Base-by-base conservation (phyloP, 2,888 invertebrate species). In the Plutella xylostella region DNA sequence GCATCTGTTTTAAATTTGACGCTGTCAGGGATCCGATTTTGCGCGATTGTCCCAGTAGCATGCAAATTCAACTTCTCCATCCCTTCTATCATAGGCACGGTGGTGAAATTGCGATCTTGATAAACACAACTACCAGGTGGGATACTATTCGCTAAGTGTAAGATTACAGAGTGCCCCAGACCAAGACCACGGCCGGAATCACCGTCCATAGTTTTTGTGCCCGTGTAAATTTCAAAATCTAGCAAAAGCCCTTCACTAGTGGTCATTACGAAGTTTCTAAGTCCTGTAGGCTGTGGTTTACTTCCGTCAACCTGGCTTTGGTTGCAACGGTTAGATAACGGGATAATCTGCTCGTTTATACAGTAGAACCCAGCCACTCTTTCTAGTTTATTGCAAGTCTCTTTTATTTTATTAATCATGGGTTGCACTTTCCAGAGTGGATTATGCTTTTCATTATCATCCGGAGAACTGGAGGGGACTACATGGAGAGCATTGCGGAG, bases 61-160 rank as follows among this genome's bases (percentile, higher is more conserved):
- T 48, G 48, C 12, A 45, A 11, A 11, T 35, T 22, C 14, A 19
- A 11, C 30, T 42, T 15, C 9, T 37, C 12, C 34, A 48, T 15
- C 30, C 37, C 35, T 21, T 45, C 42, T 7, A 38, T 18, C 35
- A 45, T 31, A n/a, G 45, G 33, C 15, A 45, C 30, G 12, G 48
- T 48, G n/a, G 48, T 48, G 39, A 48, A 48, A 28, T 45, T 45
- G 7, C 45, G 12, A 35, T 48, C 48, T 15, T 37, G 39, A 30
- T 45, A 48, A n/a, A 48, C 31, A 28, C 48, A 47, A 35, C 47
- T 45, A 14, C 31, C 39, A 21, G 48, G 45, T 38, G 42, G 45
- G n/a, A 51, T 42, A 22, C 48, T 46, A 42, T 52, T 33, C 12
- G 42, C 14, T 15, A 54, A 42, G 22, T 48, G 49, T 17, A 53